Percentiles rank a stretch among this genome's conserved stretches.
phyloP scores from a whole-genome alignment of 2,888 invertebrate genomes.

The Piscicola geometra region DNA sequence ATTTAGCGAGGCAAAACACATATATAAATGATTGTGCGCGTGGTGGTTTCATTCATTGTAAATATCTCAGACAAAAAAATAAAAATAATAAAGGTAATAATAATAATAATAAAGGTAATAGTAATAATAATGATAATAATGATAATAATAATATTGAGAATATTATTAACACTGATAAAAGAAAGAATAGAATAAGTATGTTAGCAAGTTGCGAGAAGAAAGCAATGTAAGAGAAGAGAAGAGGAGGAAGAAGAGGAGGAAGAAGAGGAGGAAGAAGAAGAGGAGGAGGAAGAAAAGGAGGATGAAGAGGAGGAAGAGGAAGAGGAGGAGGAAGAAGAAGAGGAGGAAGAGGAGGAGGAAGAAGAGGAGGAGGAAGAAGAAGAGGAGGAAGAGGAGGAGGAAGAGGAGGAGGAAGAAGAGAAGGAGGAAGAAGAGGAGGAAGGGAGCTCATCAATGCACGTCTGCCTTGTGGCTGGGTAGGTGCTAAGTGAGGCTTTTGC shows the following conservation, averaged over 20 bases:
- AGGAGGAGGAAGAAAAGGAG: neutral
- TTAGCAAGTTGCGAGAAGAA: neutral
- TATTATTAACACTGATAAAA: neutral
- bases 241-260: conserved; percentile 20
- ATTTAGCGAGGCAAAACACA: no score
- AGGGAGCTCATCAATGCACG: no score
- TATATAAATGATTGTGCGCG: no score
- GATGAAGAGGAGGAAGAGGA: neutral
- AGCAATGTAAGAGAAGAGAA: neutral
- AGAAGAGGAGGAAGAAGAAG: neutral
- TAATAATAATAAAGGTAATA: no score
- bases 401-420: neutral
- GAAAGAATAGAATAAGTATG: neutral
- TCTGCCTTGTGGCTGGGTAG: no score
- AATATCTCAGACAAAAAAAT: no score
- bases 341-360: neutral
- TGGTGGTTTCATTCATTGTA: no score
- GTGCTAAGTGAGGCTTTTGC: no score
- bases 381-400: neutral
- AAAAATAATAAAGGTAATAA: no score
- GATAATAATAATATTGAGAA: no score
- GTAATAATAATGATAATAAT: neutral
- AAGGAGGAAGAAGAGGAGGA: neutral
- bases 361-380: neutral
- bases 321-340: neutral